Percentiles rank a stretch among this genome's conserved stretches.
phyloP scores from a whole-genome alignment of 2,113 vertebrate genomes.

The Amphilophus citrinellus region DNA sequence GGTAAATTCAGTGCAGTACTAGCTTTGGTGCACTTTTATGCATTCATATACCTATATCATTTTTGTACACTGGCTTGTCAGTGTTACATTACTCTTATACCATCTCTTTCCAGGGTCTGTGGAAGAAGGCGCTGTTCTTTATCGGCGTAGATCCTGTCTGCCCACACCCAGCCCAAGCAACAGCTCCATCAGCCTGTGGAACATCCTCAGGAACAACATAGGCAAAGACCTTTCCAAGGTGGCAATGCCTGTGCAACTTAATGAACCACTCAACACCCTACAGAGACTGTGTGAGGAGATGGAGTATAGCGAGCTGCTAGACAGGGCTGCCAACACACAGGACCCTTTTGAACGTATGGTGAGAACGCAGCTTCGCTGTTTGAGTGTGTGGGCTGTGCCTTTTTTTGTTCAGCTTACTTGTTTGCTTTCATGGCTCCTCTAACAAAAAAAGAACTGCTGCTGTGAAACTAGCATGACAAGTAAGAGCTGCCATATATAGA shows the following conservation, averaged over 20 bases:
- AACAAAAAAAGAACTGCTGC: neutral
- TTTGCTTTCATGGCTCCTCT: slow-evolving; percentile 5
- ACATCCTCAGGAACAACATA: slow-evolving; percentile 97
- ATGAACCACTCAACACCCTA: slow-evolving; percentile 95
- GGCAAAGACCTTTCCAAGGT: slow-evolving; percentile 98
- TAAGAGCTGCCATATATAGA: neutral
- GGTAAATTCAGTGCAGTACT: slow-evolving; percentile 73
- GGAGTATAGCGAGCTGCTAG: slow-evolving; percentile 95
- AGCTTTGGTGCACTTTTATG: neutral
- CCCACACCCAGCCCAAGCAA: slow-evolving; percentile 88
- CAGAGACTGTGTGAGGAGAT: slow-evolving; percentile 97
- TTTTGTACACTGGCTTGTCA: neutral
- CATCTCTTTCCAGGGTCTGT: slow-evolving; percentile 72
- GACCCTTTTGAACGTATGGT: slow-evolving; percentile 93
- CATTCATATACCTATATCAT: neutral
- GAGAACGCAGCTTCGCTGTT: slow-evolving; percentile 48
- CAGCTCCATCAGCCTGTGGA: slow-evolving; percentile 94
- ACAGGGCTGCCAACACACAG: slow-evolving; percentile 84
- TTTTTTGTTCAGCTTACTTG: neutral
- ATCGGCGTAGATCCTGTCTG: slow-evolving; percentile 84
- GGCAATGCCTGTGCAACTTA: slow-evolving; percentile 96
- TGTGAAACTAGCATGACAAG: neutral
- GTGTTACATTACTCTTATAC: neutral
- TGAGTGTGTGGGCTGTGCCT: neutral
- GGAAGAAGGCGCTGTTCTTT: slow-evolving; percentile 69